A percentile compares a stretch with the other conserved stretches of the same genome.
These are phyloP conservation scores for Drosophila ananassae DNA, from an alignment of 1,140 invertebrate species.

Conservation along the genomic window DNA sequence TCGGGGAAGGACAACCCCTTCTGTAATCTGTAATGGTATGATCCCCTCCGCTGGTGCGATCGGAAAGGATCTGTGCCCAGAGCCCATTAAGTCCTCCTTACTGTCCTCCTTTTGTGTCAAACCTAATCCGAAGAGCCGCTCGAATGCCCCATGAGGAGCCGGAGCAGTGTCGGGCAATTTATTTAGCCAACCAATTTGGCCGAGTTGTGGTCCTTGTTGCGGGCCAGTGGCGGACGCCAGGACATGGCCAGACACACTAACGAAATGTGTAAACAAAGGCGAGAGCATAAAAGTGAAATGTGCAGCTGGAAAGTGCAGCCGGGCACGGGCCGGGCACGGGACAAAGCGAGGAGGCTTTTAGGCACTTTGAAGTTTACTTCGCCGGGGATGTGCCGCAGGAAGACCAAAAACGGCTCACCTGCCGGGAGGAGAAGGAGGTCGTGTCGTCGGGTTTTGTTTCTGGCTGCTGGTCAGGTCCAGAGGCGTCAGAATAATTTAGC, in stretches of 20 bases:
- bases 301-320: slow-evolving; percentile 27
- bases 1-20: too few species aligned
- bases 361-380: slow-evolving; percentile 58
- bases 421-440: too few species aligned
- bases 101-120: too few species aligned
- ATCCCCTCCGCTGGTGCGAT: too few species aligned
- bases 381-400: slow-evolving; percentile 47
- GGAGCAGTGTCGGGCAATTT: background rate
- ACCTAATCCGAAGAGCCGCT: too few species aligned
- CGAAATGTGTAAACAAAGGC: slow-evolving; percentile 55
- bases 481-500: slow-evolving; percentile 65
- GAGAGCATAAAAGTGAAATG: slow-evolving; percentile 65
- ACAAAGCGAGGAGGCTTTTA: slow-evolving; percentile 48
- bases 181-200: slow-evolving; percentile 20
- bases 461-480: slow-evolving; percentile 19
- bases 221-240: slow-evolving; percentile 2
- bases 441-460: background rate
- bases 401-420: background rate
- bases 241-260: background rate
- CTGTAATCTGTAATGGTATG: too few species aligned
- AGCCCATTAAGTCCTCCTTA: too few species aligned
- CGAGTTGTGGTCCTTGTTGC: slow-evolving; percentile 1
- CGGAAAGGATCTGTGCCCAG: too few species aligned
- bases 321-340: slow-evolving; percentile 14
- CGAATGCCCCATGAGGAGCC: background rate